Percentiles rank a stretch among this genome's conserved stretches.
Conservation (phyloP, 2,113 vertebrate species). For the Sturnus vulgaris region DNA sequence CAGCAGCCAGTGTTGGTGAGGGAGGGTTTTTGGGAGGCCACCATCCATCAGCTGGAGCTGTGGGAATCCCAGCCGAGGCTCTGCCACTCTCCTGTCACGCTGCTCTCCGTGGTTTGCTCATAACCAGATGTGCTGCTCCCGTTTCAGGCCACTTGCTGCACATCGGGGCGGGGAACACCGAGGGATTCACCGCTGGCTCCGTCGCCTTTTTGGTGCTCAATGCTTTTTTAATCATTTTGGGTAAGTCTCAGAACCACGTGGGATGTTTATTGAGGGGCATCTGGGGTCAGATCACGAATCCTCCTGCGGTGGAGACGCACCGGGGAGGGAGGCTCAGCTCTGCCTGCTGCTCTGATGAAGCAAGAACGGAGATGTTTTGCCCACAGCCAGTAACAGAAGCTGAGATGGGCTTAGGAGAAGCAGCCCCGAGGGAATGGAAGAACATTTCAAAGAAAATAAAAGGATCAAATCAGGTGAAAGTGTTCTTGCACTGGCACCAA, state of each 20-base stretch:
- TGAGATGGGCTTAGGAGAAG: not conserved
- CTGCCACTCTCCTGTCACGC: not conserved
- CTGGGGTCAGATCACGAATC: not conserved
- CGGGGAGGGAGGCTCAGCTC: not conserved
- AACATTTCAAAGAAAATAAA: slow-evolving; percentile 49
- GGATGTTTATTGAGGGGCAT: not conserved
- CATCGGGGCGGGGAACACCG: slow-evolving; percentile 17
- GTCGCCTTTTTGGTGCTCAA: slow-evolving; percentile 83
- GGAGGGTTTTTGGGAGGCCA: not conserved
- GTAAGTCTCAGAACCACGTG: slow-evolving; percentile 51
- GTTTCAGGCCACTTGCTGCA: slow-evolving; percentile 70
- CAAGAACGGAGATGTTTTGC: not conserved
- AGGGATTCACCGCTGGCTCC: slow-evolving; percentile 80
- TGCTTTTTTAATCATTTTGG: slow-evolving; percentile 76
- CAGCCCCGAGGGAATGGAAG: not conserved
- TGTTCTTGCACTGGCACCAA: not conserved
- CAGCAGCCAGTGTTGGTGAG: fast-evolving
- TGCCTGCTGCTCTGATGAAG: not conserved
- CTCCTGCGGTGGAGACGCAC: not conserved
- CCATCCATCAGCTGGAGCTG: not conserved
- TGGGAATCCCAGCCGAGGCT: not conserved
- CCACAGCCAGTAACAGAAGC: slow-evolving; percentile 41
- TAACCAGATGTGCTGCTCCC: not conserved
- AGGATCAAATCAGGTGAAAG: slow-evolving; percentile 37
- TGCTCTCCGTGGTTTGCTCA: not conserved